Percentiles rank a stretch among this genome's conserved stretches.
These are phyloP conservation scores for Sericinus montela DNA, from an alignment of 2,888 invertebrate species.

Conservation along the genomic window DNA sequence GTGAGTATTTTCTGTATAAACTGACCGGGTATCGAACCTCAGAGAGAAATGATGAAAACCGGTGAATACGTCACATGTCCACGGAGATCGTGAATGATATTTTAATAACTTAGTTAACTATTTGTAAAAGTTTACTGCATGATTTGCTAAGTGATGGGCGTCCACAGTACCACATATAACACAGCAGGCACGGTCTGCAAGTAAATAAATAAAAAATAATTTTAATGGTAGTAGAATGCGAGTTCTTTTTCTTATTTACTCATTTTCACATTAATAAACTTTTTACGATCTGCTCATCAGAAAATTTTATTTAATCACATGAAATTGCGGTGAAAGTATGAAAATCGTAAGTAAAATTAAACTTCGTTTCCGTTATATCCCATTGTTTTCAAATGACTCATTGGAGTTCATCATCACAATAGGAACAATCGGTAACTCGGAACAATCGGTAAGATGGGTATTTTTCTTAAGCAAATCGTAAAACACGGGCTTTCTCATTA, in stretches of 20 bases:
- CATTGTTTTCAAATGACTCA: conserved; percentile 65
- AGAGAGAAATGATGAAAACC: too few relatives aligned
- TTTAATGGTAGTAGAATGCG: not conserved
- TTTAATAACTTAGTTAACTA: too few relatives aligned
- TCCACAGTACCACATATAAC: too few relatives aligned
- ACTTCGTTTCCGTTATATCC: conserved; percentile 48
- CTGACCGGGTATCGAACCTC: too few relatives aligned
- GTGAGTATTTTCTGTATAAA: too few relatives aligned
- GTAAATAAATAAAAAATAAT: too few relatives aligned
- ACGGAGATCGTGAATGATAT: too few relatives aligned
- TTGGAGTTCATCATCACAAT: conserved; percentile 34
- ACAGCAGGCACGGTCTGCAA: too few relatives aligned
- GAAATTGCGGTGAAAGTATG: conserved; percentile 33
- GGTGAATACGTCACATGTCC: too few relatives aligned
- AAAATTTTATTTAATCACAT: conserved; percentile 12
- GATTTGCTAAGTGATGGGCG: too few relatives aligned
- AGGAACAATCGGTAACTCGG: conserved; percentile 31
- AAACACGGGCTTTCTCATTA: conserved; percentile 14
- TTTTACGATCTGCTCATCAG: not conserved
- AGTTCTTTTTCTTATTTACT: too few relatives aligned
- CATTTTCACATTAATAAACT: not conserved
- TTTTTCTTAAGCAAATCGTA: conserved; percentile 21
- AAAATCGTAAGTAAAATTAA: conserved; percentile 48
- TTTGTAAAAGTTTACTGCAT: too few relatives aligned
- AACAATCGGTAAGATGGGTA: conserved; percentile 23